phyloP scores from a whole-genome alignment of 2,888 invertebrate species.

The Chymomyza fuscimana region DNA sequence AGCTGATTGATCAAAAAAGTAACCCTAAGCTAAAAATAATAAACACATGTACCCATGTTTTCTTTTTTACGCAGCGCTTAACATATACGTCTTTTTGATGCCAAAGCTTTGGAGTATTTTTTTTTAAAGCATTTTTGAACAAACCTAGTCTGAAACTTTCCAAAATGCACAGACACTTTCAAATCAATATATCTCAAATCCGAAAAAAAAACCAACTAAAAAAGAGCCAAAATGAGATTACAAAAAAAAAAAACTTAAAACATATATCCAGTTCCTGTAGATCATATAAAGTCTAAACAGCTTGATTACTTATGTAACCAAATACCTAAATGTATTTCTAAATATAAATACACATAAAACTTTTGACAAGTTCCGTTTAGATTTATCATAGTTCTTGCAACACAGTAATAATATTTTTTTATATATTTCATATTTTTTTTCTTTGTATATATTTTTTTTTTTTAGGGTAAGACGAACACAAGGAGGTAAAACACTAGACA shows the following conservation, averaged over 20 bases:
- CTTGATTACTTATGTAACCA: not conserved
- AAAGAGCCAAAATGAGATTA: not conserved
- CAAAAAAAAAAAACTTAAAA: not conserved
- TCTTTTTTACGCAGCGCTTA: too few relatives aligned
- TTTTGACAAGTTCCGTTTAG: not conserved
- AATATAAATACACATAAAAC: not conserved
- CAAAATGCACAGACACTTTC: not conserved
- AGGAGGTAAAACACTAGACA: constrained; percentile 93
- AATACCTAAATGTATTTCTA: not conserved
- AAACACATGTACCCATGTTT: too few relatives aligned
- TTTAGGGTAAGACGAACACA: constrained; percentile 90
- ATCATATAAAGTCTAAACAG: not conserved
- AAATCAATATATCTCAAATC: not conserved
- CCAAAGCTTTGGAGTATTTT: too few relatives aligned
- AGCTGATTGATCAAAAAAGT: too few relatives aligned
- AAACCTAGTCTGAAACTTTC: not conserved
- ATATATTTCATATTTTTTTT: constrained; percentile 37
- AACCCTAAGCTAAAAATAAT: too few relatives aligned
- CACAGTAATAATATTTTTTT: constrained; percentile 1
- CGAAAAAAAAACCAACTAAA: not conserved
- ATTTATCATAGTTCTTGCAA: not conserved
- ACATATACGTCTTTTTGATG: too few relatives aligned
- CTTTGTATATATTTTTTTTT: constrained; percentile 46
- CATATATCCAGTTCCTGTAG: not conserved
- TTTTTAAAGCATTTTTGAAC: too few relatives aligned